Conservation (phyloP, 2,113 vertebrate genomes). For the Motacilla alba region DNA sequence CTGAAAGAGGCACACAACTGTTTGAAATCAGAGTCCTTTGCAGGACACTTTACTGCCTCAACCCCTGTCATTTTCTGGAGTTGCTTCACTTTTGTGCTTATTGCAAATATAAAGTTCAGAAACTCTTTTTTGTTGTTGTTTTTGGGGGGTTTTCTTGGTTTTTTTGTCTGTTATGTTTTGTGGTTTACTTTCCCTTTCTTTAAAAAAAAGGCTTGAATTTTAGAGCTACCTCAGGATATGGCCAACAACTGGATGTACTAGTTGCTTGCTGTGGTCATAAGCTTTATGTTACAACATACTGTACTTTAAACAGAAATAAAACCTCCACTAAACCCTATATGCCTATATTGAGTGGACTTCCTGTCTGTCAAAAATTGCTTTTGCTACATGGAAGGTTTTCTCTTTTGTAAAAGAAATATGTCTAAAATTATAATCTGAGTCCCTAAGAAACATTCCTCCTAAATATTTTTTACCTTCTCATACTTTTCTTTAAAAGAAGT, state of each 20-base stretch:
- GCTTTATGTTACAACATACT: background rate
- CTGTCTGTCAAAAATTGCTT: background rate
- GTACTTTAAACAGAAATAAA: background rate
- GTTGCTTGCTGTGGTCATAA: background rate
- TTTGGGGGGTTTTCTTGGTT: background rate
- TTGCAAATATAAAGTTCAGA: background rate
- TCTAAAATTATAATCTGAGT: background rate
- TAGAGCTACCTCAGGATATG: background rate
- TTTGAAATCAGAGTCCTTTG: background rate
- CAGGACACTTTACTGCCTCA: background rate
- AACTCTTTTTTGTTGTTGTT: background rate
- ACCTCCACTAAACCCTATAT: fast-evolving
- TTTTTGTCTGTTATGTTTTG: background rate
- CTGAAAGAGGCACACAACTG: background rate
- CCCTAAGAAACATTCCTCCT: background rate
- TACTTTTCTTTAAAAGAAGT: background rate
- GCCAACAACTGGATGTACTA: background rate
- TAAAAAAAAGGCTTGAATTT: background rate
- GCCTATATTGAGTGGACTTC: background rate
- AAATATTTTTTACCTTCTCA: background rate
- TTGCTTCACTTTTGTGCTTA: background rate
- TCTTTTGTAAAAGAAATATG: background rate
- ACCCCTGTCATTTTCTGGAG: background rate
- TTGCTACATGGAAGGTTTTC: background rate
- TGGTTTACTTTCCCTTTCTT: background rate